Evolutionary conservation across 2,888 invertebrate species (phyloP).

Genomic region (Oligia latruncula): DNA sequence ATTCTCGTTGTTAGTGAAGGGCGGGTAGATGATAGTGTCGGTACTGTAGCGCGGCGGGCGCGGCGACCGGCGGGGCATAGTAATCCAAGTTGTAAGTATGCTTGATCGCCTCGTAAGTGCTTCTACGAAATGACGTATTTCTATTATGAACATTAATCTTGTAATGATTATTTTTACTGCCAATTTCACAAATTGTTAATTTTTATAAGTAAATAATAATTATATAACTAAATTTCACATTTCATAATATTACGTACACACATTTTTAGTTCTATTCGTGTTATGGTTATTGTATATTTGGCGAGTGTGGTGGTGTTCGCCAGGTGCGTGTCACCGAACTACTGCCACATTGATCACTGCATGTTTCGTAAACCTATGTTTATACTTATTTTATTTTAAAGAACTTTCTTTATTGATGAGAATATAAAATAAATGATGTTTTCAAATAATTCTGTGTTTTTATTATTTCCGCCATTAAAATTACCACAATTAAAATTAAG

Average conservation of each 20-base stretch:
- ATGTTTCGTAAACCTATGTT: conserved; percentile 85
- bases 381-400: conserved; percentile 88
- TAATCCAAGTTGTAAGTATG: conserved; percentile 84
- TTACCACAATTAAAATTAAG: no score
- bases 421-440: conserved; percentile 89
- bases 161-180: conserved; percentile 83
- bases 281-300: conserved; percentile 81
- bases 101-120: conserved; percentile 88
- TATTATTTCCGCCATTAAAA: background rate
- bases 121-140: conserved; percentile 84
- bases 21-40: conserved; percentile 71
- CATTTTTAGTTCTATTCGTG: conserved; percentile 85
- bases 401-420: conserved; percentile 89
- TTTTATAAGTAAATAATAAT: conserved; percentile 75
- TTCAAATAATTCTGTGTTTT: conserved; percentile 80
- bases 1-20: conserved; percentile 74
- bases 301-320: conserved; percentile 64
- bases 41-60: conserved; percentile 63
- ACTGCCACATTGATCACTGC: conserved; percentile 81
- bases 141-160: conserved; percentile 78
- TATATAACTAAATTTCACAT: conserved; percentile 80
- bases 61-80: conserved; percentile 70
- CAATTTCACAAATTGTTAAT: conserved; percentile 87
- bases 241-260: conserved; percentile 84
- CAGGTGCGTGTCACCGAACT: conserved; percentile 32